Evolutionary conservation across 2,797 vertebrate species (phyloP), one percentile per base, ranked within the genome.

Genomic region (Thunnus albacares): DNA sequence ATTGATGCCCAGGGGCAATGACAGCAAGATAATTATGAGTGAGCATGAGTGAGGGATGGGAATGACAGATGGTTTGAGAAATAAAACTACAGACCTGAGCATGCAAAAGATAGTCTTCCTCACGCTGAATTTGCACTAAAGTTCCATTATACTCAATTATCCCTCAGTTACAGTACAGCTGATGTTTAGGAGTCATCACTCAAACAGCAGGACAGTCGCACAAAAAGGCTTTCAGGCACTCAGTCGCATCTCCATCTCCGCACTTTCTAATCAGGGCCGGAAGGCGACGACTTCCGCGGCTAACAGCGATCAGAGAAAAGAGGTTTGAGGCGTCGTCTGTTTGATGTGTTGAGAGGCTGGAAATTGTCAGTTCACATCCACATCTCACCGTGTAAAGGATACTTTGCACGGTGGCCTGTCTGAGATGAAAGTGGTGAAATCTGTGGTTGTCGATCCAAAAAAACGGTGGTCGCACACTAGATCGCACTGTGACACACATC

Each of bases 81-180:
- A 38, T 38, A 38, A 38, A 38, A 38, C 35, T 38, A 38, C 8
- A 38, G 10, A 38, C 10, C 35, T 11, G 35, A 2, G 35, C 35
- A 38, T 38, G 35, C 8, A 9, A 38, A 38, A 38, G 35, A 38
- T 9, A 38, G 35, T 10, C 10, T 38, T 38, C 35, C 9, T 38
- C 5, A 38, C 8, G 24, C 24, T 3, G 35, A 38, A 38, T 1
- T 38, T 11, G 6, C 8, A 3, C 35, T 38, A 38, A 38, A 38
- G 35, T 6, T 38, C 73, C 62, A 71, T 81, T 60, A 53, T 72
- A 65, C 33, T 58, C 76, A 81, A 83, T 90, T 79, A 80, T 80
- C 77, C 79, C 80, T 52, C 79, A 1, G 75, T 64, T 71, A 80
- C 68, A 56, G 78, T 4, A n/a, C 72, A 71, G 69, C 17, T 72